Conservation (phyloP, 1,140 invertebrate genomes). For the Lutraria rhynchaena region DNA sequence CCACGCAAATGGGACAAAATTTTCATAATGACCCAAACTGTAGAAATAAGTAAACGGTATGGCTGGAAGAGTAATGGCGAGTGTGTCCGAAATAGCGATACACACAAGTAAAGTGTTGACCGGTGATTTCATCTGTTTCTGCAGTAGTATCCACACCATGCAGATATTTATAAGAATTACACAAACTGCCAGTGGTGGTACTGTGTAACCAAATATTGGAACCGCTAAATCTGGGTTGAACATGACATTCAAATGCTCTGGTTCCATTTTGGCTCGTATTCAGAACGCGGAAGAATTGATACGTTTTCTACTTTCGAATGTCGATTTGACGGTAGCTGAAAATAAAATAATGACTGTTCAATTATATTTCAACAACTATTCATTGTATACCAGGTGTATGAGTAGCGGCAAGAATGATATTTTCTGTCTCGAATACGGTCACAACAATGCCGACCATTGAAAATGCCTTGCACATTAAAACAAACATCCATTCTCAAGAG, state of each 20-base stretch:
- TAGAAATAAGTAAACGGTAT: constrained; percentile 46
- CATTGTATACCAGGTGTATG: too few species aligned
- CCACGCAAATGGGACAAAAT: constrained; percentile 51
- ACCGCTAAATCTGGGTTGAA: constrained; percentile 33
- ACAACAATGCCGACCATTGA: too few species aligned
- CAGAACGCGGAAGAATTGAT: too few species aligned
- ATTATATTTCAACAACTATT: too few species aligned
- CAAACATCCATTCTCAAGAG: too few species aligned
- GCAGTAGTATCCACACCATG: constrained; percentile 22
- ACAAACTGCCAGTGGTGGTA: constrained; percentile 33
- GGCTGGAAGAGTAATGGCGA: constrained; percentile 28
- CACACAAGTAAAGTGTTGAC: constrained; percentile 11
- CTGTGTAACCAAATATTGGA: constrained; percentile 40
- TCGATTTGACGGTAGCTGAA: too few species aligned
- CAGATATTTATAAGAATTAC: constrained; percentile 5
- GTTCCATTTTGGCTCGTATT: too few species aligned
- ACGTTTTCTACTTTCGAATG: too few species aligned
- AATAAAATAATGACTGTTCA: too few species aligned
- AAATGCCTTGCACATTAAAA: too few species aligned
- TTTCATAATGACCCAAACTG: constrained; percentile 21
- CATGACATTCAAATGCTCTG: constrained; percentile 38
- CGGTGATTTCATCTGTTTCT: constrained; percentile 43
- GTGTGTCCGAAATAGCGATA: constrained; percentile 41
- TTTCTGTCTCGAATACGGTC: too few species aligned
- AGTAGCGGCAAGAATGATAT: too few species aligned